A percentile compares a stretch with the other conserved stretches of the same genome.
Evolutionary conservation across 2,113 vertebrate species (phyloP).

Genomic region (Tenebrosternarchus preto): DNA sequence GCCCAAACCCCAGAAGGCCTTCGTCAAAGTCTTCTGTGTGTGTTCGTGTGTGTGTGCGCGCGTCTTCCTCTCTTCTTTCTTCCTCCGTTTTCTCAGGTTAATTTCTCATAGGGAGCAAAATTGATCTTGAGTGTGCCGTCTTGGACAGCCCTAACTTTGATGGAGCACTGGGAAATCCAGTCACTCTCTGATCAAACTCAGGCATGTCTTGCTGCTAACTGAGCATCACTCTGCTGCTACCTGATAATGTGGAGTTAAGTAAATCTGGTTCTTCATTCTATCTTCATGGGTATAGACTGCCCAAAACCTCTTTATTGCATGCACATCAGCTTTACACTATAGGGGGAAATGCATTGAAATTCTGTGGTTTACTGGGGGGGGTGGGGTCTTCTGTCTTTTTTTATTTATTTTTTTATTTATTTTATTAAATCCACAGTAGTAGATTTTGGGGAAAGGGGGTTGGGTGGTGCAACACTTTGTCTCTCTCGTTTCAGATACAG

Average conservation of each 20-base stretch:
- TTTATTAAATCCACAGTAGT: no score
- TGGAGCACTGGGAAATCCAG: slow-evolving; percentile 75
- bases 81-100: slow-evolving; percentile 69
- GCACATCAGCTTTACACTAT: slow-evolving; percentile 71
- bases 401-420: no score
- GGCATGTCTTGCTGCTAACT: slow-evolving; percentile 75
- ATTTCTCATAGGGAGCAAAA: slow-evolving; percentile 60
- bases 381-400: no score
- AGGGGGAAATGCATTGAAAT: slow-evolving; percentile 46
- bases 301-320: slow-evolving; percentile 68
- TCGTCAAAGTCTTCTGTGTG: slow-evolving; percentile 65
- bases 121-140: slow-evolving; percentile 65
- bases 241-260: slow-evolving; percentile 77
- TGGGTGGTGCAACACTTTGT: slow-evolving; percentile 63
- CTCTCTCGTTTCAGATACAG: slow-evolving; percentile 72
- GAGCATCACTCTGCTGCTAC: slow-evolving; percentile 73
- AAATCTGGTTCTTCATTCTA: slow-evolving; percentile 67
- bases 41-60: slow-evolving; percentile 62
- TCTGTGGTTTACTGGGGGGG: no score
- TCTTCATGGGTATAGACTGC: slow-evolving; percentile 66
- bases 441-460: slow-evolving; percentile 23
- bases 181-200: slow-evolving; percentile 75
- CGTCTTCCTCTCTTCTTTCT: slow-evolving; percentile 60
- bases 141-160: slow-evolving; percentile 76
- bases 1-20: slow-evolving; percentile 65